Base-by-base conservation (phyloP, 2,113 vertebrate genomes). In the Antidorcas marsupialis region DNA sequence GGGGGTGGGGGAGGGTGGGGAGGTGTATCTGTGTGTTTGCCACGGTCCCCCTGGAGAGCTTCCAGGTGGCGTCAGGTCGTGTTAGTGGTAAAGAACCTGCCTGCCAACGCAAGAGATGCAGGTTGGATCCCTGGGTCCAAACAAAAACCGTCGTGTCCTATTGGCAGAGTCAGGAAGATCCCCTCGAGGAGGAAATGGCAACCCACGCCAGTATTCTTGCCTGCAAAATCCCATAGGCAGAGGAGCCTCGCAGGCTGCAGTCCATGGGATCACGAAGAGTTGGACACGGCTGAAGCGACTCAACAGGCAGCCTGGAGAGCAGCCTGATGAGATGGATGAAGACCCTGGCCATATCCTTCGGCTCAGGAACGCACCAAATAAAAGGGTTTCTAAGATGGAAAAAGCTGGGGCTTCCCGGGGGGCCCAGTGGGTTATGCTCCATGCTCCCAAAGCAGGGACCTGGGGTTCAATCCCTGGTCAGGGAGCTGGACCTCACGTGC, bases 1-100 rank as follows among this genome's bases (percentile, higher is more conserved):
- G 6, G 8, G 30, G 60, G 30, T 21, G 3, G 21, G 2, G 11
- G 2, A 19, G 59, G 59, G 6, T 3, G 13, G 15, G 4, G 16
- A 6, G 36, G n/a, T 1, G 12, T 3, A 6, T 12, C 17, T 25
- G 33, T 7, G 6, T 14, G 33, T 45, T n/a, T 7, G 33, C 14
- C 23, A 0, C 1, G 2, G n/a, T 27, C 16, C 81, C 33, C 88
- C 23, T 7, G 12, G 74, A 53, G 78, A 76, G 30, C 60, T 23
- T 39, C 67, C 19, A 6, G n/a, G n/a, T 19, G 9, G 19, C 5
- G 0, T 71, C n/a, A 39, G 19, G 5, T 71, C n/a, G 1, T 11
- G 67, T 21, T 6, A 71, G 19, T 23, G 67, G 67, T 71, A 23
- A 36, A 71, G 67, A 71, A 36, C 67, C 19, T 1, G 9, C n/a